A percentile compares a stretch with the other conserved stretches of the same genome.
phyloP scores from a whole-genome alignment of 2,797 vertebrate genomes.

The Scolopax bukidnonensis region DNA sequence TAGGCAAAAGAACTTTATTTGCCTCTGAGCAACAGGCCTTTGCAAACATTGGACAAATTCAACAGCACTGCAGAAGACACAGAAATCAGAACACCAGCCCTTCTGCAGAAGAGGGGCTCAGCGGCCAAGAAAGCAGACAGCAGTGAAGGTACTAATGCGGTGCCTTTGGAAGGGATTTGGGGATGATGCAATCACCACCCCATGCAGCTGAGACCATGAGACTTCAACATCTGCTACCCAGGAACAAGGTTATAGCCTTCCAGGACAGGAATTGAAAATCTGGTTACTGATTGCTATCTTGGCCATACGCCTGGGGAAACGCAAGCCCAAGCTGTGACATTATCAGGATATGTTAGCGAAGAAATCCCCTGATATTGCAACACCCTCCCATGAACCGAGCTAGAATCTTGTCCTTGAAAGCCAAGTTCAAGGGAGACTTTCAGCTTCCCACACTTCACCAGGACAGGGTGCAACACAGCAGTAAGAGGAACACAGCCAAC shows the following conservation, averaged over 20 bases:
- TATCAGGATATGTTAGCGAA: accelerated
- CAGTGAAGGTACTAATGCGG: accelerated
- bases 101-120: background rate
- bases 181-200: accelerated
- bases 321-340: accelerated
- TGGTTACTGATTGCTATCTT: background rate
- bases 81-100: background rate
- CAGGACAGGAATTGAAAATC: background rate
- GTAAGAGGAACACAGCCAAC: background rate
- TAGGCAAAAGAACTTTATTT: background rate
- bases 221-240: background rate
- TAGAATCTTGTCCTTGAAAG: background rate
- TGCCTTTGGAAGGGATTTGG: background rate
- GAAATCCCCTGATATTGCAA: background rate
- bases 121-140: background rate
- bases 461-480: background rate
- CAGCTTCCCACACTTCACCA: background rate
- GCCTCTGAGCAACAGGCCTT: background rate
- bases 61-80: background rate
- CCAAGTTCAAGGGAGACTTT: background rate
- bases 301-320: background rate
- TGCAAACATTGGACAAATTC: background rate
- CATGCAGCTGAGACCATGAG: background rate
- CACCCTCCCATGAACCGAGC: background rate
- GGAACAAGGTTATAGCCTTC: background rate